Percentiles rank a stretch among this genome's conserved stretches.
These are phyloP conservation scores for Hoplias malabaricus DNA, from an alignment of 2,113 vertebrate species.

Conservation along the genomic window DNA sequence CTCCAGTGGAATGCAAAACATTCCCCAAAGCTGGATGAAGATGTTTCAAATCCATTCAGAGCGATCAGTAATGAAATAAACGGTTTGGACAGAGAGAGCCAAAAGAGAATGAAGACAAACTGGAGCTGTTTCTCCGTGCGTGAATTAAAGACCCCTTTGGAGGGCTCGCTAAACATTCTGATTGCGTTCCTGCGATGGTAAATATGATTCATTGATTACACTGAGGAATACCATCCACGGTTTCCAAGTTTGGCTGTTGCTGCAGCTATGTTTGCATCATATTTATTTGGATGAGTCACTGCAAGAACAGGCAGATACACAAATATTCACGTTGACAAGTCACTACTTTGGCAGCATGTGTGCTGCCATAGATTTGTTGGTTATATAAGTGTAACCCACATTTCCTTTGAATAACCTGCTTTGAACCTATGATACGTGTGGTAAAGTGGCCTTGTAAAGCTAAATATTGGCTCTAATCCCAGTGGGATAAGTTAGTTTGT, in stretches of 20 bases:
- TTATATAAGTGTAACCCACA: neutral
- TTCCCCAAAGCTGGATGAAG: constrained; percentile 32
- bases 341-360: neutral
- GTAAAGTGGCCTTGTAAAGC: neutral
- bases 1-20: constrained; percentile 39
- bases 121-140: neutral
- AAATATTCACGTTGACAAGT: neutral
- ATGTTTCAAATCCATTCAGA: constrained; percentile 27
- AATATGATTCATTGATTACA: constrained; percentile 11
- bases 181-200: constrained; percentile 1
- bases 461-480: neutral
- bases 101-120: neutral
- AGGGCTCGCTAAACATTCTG: constrained; percentile 19
- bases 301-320: neutral
- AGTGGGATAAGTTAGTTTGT: neutral
- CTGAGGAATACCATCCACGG: constrained; percentile 2
- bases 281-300: constrained; percentile 16
- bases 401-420: neutral
- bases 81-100: neutral
- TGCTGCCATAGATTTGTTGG: neutral
- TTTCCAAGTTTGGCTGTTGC: neutral
- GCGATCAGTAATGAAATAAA: constrained; percentile 39
- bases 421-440: neutral
- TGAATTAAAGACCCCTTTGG: neutral
- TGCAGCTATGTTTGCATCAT: neutral